Conservation (phyloP, 2,888 invertebrate species). For the Andrena camellia region DNA sequence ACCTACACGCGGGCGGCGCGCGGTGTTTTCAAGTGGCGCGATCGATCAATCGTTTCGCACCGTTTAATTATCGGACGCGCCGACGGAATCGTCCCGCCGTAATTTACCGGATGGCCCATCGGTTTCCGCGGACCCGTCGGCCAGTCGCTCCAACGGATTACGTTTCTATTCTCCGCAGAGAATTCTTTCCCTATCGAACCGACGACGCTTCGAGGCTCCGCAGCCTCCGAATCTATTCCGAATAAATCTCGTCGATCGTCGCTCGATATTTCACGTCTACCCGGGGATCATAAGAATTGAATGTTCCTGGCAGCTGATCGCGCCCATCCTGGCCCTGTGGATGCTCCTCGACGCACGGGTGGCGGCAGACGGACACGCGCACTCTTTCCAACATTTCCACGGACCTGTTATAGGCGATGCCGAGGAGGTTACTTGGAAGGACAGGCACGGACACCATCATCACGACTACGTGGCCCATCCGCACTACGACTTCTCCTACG, state of each 20-base stretch:
- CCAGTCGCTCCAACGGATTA: conserved; percentile 25
- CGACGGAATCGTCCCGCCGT: conserved; percentile 16
- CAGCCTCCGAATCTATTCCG: too few relatives aligned
- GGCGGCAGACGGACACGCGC: conserved; percentile 76
- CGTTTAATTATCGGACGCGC: conserved; percentile 40
- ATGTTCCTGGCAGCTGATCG: conserved; percentile 58
- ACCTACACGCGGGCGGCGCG: background rate
- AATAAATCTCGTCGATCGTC: too few relatives aligned
- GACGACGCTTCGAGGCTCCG: background rate
- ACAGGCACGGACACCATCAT: conserved; percentile 82
- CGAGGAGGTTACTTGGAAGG: conserved; percentile 78
- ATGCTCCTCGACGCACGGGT: conserved; percentile 30
- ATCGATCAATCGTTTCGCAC: conserved; percentile 44
- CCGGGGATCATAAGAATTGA: conserved; percentile 10
- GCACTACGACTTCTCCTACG: conserved; percentile 82
- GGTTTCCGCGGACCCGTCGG: conserved; percentile 19
- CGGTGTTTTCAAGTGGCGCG: conserved; percentile 7
- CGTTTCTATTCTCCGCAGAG: conserved; percentile 4
- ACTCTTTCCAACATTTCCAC: conserved; percentile 83
- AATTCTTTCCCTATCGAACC: background rate
- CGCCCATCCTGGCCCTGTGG: conserved; percentile 47
- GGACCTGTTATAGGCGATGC: conserved; percentile 82
- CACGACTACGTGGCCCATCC: conserved; percentile 83
- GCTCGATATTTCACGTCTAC: background rate
- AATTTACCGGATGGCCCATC: conserved; percentile 16